A percentile compares a stretch with the other conserved stretches of the same genome.
Conservation (phyloP, 2,797 vertebrate genomes). For the Sebastes dallii region DNA sequence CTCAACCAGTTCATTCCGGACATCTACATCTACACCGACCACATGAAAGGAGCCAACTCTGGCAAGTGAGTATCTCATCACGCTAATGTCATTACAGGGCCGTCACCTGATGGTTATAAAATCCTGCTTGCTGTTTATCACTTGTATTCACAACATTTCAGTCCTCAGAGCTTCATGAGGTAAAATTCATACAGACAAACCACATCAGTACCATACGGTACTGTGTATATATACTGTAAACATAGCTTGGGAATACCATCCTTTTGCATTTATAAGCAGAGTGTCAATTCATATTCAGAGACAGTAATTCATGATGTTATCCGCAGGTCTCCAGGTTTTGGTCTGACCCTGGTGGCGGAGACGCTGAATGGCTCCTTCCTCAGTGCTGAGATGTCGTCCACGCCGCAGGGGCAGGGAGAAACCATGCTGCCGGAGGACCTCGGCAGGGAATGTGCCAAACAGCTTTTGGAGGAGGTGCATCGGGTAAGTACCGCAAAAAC, state of each 20-base stretch:
- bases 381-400: constrained; percentile 92
- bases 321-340: constrained; percentile 94
- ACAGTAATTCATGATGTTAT: not conserved
- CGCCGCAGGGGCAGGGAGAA: constrained; percentile 90
- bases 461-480: constrained; percentile 92
- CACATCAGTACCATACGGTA: not conserved
- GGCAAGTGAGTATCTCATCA: constrained; percentile 89
- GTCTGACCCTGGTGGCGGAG: constrained; percentile 92
- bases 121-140: too few species aligned
- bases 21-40: constrained; percentile 97
- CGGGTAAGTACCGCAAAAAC: constrained; percentile 82
- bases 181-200: not conserved
- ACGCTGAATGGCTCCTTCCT: constrained; percentile 90
- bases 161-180: not conserved
- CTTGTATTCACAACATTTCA: not conserved
- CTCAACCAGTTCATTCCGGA: constrained; percentile 96
- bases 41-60: constrained; percentile 93
- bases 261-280: not conserved
- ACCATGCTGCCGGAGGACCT: constrained; percentile 92
- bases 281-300: not conserved
- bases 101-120: not conserved
- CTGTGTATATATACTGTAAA: not conserved
- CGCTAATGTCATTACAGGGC: not conserved
- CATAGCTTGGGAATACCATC: not conserved
- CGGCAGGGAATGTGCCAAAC: constrained; percentile 90